Evolutionary conservation across 1,140 invertebrate species (phyloP).

Genomic region (Brachionus sp.): DNA sequence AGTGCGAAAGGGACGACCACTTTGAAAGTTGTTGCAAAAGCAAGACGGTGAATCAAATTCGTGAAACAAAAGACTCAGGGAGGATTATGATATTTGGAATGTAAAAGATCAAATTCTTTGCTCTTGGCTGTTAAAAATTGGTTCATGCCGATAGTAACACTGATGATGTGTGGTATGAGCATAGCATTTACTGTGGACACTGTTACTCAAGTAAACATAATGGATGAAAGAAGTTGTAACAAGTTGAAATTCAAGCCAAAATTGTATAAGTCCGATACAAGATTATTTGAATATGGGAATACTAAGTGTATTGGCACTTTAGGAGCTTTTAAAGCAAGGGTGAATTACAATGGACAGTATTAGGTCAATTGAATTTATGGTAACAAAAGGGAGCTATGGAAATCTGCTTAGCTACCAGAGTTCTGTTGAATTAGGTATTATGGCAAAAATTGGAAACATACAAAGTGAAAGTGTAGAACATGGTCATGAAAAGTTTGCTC

Average conservation of each 20-base stretch:
- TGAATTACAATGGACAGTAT: neutral
- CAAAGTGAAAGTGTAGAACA: neutral
- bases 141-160: neutral
- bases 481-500: neutral
- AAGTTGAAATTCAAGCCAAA: neutral
- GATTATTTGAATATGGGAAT: neutral
- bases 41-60: neutral
- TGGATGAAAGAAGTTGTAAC: neutral
- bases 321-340: neutral
- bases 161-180: neutral
- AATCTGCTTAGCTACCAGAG: neutral
- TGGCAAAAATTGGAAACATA: neutral
- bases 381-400: neutral
- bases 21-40: neutral
- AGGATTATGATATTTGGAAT: neutral
- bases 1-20: neutral
- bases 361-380: conserved; percentile 2
- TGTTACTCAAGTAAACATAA: neutral
- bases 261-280: neutral
- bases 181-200: neutral
- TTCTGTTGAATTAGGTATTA: neutral
- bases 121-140: neutral
- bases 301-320: neutral
- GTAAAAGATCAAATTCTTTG: neutral
- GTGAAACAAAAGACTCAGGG: neutral